These are phyloP conservation scores for Centropus unirufus DNA, from an alignment of 2,113 vertebrate genomes.

Conservation along the genomic window DNA sequence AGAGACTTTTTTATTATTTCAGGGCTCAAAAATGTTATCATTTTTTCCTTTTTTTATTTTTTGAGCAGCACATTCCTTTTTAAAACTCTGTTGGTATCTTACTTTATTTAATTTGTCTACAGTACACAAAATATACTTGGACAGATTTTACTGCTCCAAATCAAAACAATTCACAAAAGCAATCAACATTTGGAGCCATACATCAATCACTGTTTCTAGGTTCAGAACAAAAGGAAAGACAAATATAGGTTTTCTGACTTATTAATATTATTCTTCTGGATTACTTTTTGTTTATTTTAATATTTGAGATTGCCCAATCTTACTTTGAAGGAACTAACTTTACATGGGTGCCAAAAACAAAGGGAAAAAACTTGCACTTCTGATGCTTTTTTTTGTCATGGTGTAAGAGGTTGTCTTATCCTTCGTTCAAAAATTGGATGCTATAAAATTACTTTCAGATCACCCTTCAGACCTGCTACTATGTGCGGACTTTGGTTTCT, in stretches of 20 bases:
- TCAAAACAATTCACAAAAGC: neutral
- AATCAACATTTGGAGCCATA: neutral
- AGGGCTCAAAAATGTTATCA: rapidly evolving
- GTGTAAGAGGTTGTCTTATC: neutral
- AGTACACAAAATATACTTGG: neutral
- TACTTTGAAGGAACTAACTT: neutral
- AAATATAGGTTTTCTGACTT: neutral
- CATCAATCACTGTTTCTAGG: neutral
- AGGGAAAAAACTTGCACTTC: neutral
- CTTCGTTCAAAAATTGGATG: neutral
- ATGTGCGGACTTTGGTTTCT: neutral
- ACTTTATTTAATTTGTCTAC: neutral
- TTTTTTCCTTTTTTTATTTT: neutral
- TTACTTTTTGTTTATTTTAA: neutral
- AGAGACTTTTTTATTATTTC: neutral
- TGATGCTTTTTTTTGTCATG: neutral
- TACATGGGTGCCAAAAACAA: neutral
- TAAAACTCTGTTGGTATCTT: neutral
- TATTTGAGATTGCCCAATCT: neutral
- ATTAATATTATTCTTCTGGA: neutral
- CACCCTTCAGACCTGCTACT: neutral
- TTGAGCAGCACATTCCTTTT: neutral
- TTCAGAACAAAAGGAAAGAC: neutral
- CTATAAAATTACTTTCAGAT: neutral
- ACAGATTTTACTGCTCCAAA: neutral